Evolutionary conservation across 2,113 vertebrate genomes (phyloP), one percentile per base, ranked within the genome.

Genomic region (Sterrhoptilus dennistouni): DNA sequence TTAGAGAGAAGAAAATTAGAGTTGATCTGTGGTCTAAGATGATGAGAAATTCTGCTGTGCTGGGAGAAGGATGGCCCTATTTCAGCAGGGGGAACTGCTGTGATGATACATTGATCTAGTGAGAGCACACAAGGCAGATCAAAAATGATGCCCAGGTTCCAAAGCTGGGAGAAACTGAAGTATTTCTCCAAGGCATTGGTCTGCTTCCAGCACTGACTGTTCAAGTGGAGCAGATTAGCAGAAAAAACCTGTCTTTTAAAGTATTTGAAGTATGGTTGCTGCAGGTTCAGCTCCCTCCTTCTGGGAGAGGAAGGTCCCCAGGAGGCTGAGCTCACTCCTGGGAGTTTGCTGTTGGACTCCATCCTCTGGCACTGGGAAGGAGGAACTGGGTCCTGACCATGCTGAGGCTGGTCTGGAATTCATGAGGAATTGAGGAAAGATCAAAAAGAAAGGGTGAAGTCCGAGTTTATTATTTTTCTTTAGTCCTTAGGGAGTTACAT

Each of bases 181-280:
- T 77, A 64, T 93, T 93, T 95, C 83, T 83, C 56, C 49, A 64
- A 83, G 80, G 60, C 22, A 59, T 70, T 95, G 90, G 86, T 93
- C 64, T 0, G 3, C 47, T 92, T 95, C 91, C 83, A 96, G 86
- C 72, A 75, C 60, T 79, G 78, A 60, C 65, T 64, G 72, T 75
- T 93, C 76, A 87, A 89, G 85, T 31, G 44, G 72, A 90, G 56
- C 54, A 90, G 64, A 75, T 87, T 38, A 95, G 63, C 50, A 86
- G 80, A 50, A 74, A 74, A 93, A 72, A 27, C 1, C 3, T 50
- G 64, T 31, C 19, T 88, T 90, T 83, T 86, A 47, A 74, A 57
- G 35, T 31, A 21, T 60, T 78, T 89, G 76, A 92, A 78, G 76
- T 64, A 22, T 0, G 4, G 24, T n/a, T 53, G 29, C 35, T 90